Evolutionary conservation across 2,797 vertebrate genomes (phyloP).

Genomic region (Mycteria americana): DNA sequence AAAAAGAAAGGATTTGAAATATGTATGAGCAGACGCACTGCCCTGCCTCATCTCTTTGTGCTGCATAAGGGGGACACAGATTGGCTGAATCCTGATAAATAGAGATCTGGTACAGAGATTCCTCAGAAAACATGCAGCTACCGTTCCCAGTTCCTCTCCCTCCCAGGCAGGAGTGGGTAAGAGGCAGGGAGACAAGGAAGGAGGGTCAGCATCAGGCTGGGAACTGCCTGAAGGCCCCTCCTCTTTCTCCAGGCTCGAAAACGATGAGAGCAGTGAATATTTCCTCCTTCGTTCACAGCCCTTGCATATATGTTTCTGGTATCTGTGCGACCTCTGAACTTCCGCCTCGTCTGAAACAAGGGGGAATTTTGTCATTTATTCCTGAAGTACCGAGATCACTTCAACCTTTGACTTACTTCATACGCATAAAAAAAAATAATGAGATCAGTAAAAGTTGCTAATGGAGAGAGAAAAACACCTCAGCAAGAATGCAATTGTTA

Average conservation of each 20-base stretch:
- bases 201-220: not conserved
- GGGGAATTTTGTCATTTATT: not conserved
- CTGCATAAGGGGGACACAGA: not conserved
- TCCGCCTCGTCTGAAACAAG: not conserved
- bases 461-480: not conserved
- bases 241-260: not conserved
- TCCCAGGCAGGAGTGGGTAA: not conserved
- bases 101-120: not conserved
- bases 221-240: not conserved
- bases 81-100: not conserved
- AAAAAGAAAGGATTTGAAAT: not conserved
- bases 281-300: not conserved
- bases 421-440: not conserved
- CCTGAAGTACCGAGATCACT: not conserved
- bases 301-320: not conserved
- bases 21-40: not conserved
- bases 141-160: not conserved
- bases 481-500: not conserved
- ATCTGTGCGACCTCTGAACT: not conserved
- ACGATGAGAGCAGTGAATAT: not conserved
- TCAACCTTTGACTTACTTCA: not conserved
- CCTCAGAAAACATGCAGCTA: not conserved
- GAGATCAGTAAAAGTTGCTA: not conserved
- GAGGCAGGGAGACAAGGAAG: not conserved
- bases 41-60: conserved; percentile 21